Conservation (phyloP, 2,888 invertebrate species). For the Polia nebulosa region DNA sequence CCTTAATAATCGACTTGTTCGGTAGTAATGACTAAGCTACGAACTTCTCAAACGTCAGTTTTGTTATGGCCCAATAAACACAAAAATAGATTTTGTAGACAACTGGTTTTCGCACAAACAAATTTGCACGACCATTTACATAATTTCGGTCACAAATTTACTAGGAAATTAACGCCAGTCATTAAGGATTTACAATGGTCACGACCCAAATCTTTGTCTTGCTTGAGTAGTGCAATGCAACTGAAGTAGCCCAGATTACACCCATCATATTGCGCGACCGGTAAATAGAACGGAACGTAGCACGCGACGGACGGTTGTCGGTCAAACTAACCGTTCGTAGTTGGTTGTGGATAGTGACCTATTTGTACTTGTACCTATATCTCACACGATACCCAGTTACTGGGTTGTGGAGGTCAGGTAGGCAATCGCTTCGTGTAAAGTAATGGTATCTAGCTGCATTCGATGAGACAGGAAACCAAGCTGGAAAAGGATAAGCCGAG, state of each 20-base stretch:
- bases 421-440: no score
- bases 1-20: no score
- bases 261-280: constrained; percentile 37
- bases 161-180: constrained; percentile 1
- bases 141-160: constrained; percentile 22
- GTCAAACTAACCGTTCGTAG: constrained; percentile 18
- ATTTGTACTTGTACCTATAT: neutral
- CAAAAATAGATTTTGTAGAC: neutral
- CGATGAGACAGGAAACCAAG: no score
- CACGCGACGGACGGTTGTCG: constrained; percentile 23
- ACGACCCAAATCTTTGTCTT: constrained; percentile 24
- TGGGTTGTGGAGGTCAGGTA: no score
- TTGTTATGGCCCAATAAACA: no score
- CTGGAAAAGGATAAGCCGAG: no score
- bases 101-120: neutral
- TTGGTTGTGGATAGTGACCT: neutral
- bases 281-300: constrained; percentile 54
- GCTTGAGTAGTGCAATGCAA: constrained; percentile 50
- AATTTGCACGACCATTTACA: neutral
- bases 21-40: no score
- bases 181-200: constrained; percentile 23
- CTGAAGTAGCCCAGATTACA: constrained; percentile 36
- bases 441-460: no score
- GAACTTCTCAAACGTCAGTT: no score
- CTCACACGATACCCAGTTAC: neutral